Percentiles rank a stretch among this genome's conserved stretches.
Evolutionary conservation across 2,888 invertebrate species (phyloP).

Genomic region (Andricus curvator): DNA sequence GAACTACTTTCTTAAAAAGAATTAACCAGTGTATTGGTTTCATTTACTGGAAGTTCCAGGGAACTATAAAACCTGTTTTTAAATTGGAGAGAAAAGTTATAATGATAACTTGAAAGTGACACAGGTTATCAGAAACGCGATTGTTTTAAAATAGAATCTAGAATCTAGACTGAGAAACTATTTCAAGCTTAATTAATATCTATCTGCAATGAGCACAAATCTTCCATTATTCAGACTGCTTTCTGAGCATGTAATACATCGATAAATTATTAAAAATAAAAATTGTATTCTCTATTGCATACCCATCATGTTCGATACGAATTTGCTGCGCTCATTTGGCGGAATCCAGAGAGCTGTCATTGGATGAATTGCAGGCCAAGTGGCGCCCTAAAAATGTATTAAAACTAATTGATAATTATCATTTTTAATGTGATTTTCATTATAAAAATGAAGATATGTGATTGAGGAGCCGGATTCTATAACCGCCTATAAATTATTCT

Average conservation of each 20-base stretch:
- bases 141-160: constrained; percentile 2
- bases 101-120: not conserved
- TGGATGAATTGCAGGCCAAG: constrained; percentile 96
- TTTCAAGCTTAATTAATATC: constrained; percentile 5
- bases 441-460: too few relatives aligned
- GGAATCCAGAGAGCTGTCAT: constrained; percentile 97
- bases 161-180: constrained; percentile 4
- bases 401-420: not conserved
- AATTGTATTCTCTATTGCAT: constrained; percentile 45
- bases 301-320: constrained; percentile 96
- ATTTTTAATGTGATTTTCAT: not conserved
- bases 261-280: not conserved
- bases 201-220: not conserved
- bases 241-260: not conserved
- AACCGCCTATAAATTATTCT: too few relatives aligned
- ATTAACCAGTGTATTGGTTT: not conserved
- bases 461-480: too few relatives aligned
- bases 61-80: constrained; percentile 4
- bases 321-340: constrained; percentile 94
- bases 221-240: constrained; percentile 10
- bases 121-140: constrained; percentile 1
- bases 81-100: not conserved
- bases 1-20: not conserved
- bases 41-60: not conserved
- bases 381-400: constrained; percentile 82